Evolutionary conservation across 2,888 invertebrate genomes (phyloP).

Genomic region (Leucoptera coffeella): DNA sequence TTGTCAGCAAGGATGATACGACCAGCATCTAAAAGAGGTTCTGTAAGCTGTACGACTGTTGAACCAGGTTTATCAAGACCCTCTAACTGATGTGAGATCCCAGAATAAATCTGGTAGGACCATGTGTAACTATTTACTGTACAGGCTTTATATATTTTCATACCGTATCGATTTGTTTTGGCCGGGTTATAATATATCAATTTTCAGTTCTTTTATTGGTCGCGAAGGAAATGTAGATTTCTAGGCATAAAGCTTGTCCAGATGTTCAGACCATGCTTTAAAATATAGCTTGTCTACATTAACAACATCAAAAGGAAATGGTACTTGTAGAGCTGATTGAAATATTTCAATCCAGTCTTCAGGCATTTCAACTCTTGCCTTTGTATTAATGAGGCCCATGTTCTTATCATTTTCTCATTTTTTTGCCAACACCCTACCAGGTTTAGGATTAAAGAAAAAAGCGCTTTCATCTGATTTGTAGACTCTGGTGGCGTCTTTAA

Average conservation of each 20-base stretch:
- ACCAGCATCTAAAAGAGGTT: constrained; percentile 1
- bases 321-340: too few relatives aligned
- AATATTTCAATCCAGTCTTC: too few relatives aligned
- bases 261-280: too few relatives aligned
- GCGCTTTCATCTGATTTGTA: constrained; percentile 19
- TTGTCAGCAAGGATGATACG: constrained; percentile 1
- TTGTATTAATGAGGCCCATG: too few relatives aligned
- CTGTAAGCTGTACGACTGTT: constrained; percentile 1
- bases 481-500: constrained; percentile 11
- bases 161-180: constrained; percentile 4
- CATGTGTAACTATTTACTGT: constrained; percentile 6
- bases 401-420: constrained; percentile 7
- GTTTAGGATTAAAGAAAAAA: constrained; percentile 17
- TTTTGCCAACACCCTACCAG: constrained; percentile 13
- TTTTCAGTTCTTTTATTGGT: too few relatives aligned
- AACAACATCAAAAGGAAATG: constrained; percentile 4
- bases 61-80: constrained; percentile 1
- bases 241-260: too few relatives aligned
- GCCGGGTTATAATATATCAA: constrained; percentile 4
- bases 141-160: constrained; percentile 4
- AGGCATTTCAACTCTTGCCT: too few relatives aligned
- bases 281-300: constrained; percentile 4
- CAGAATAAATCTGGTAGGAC: constrained; percentile 3
- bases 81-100: constrained; percentile 1
- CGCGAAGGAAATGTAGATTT: too few relatives aligned